Conservation (phyloP, 1,140 invertebrate genomes). For the Agrilus planipennis region DNA sequence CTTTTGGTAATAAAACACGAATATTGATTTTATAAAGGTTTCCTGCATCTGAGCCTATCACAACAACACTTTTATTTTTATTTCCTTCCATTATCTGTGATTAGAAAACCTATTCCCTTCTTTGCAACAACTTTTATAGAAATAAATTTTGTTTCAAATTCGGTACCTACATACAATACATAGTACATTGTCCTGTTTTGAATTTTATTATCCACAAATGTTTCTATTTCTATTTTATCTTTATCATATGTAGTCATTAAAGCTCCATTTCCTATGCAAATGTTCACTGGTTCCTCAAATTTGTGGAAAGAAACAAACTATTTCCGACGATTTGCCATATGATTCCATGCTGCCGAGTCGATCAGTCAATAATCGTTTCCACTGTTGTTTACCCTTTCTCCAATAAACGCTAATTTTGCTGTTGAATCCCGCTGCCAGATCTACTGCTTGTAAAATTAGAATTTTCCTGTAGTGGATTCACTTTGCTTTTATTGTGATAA, state of each 20-base stretch:
- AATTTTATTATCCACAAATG: background rate
- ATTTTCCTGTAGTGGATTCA: too few relatives aligned
- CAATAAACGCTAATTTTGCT: background rate
- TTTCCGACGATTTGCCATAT: slow-evolving; percentile 3
- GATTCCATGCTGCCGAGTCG: slow-evolving; percentile 11
- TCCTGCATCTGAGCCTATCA: background rate
- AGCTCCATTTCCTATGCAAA: background rate
- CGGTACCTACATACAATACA: background rate
- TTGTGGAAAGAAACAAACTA: slow-evolving; percentile 4
- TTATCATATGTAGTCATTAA: background rate
- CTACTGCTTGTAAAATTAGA: too few relatives aligned
- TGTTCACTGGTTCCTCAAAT: background rate
- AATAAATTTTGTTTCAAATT: background rate
- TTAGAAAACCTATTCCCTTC: background rate
- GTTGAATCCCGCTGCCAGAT: background rate
- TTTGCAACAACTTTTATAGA: background rate
- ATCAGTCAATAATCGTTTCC: slow-evolving; percentile 3
- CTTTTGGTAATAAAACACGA: background rate
- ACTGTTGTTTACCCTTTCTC: background rate
- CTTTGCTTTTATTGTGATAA: too few relatives aligned
- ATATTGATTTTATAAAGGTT: background rate
- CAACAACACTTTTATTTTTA: background rate
- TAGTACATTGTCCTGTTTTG: background rate
- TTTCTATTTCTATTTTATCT: background rate
- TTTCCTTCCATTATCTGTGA: background rate